Evolutionary conservation across 2,113 vertebrate genomes (phyloP).

Genomic region (Mixornis gularis): DNA sequence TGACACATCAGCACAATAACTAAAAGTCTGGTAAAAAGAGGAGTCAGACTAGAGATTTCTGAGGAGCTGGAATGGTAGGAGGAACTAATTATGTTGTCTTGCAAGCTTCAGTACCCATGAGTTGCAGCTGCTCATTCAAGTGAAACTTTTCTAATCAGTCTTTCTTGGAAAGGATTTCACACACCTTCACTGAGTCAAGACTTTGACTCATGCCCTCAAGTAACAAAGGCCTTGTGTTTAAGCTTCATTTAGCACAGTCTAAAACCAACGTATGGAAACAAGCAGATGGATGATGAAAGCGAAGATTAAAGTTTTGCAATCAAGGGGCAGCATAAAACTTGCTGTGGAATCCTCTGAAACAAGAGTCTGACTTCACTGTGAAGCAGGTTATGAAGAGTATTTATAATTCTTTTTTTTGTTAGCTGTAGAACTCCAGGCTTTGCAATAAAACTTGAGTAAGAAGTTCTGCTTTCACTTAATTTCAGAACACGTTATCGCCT

Average conservation of each 20-base stretch:
- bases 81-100: constrained; percentile 41
- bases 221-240: constrained; percentile 52
- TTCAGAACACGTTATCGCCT: background rate
- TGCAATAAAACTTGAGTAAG: background rate
- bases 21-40: background rate
- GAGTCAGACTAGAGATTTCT: background rate
- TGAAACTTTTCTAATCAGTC: constrained; percentile 51
- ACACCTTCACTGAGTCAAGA: constrained; percentile 55
- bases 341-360: background rate
- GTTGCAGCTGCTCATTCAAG: constrained; percentile 37
- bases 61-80: constrained; percentile 5
- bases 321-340: background rate
- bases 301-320: constrained; percentile 38
- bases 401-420: background rate
- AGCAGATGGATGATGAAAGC: constrained; percentile 49
- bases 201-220: constrained; percentile 56
- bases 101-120: constrained; percentile 46
- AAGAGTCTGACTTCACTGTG: background rate
- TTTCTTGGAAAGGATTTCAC: constrained; percentile 57
- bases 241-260: constrained; percentile 62
- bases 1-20: background rate
- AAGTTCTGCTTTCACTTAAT: background rate
- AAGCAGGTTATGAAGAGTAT: background rate
- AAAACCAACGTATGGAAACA: constrained; percentile 26
- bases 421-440: background rate